Base-by-base conservation (phyloP, 1,140 invertebrate genomes). In the Heliconius congener region DNA sequence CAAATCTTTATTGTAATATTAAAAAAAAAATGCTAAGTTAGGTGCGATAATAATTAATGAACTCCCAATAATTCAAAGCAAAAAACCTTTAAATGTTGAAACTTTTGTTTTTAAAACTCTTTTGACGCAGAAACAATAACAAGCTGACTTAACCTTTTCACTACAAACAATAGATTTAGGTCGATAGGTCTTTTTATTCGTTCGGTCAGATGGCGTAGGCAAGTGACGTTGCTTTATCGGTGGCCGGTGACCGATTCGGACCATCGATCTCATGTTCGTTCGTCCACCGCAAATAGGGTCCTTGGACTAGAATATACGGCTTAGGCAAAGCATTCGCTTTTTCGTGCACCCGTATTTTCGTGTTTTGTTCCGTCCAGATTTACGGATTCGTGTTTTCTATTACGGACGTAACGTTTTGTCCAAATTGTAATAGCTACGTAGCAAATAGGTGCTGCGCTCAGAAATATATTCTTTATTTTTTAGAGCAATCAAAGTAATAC, bases 211-310 rank as follows among this genome's bases (percentile, higher is more conserved):
- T 84, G 77, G 78, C 80, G 79, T 77, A 82, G 83, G 79, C 81
- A 86, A 85, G 86, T 81, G 84, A 85, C 81, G 80, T 83, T 81
- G 79, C 79, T 82, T 78, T 82, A 82, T 82, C 80, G 74, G 78
- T 84, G 76, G 83, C 76, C 76, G 76, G 80, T 75, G 80, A 78
- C 79, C 83, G 85, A 84, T 82, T 78, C 82, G 80, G 80, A 81
- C 85, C 81, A 86, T 85, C 87, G 82, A 81, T 84, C 82, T 84
- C 85, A 60, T 81, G 84, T 84, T 85, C 81, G 81, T 83, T 83
- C 77, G 83, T 80, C 76, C 76, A 82, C 81, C 83, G 82, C 83
- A 85, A 86, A 86, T 84, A 83, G 85, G 79, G 75, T 86, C 80
- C 85, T 84, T 84, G 83, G 82, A 82, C 81, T 84, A 83, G 82